These are phyloP conservation scores for Diplazon laetatorius DNA, from an alignment of 2,888 invertebrate genomes.

Conservation along the genomic window DNA sequence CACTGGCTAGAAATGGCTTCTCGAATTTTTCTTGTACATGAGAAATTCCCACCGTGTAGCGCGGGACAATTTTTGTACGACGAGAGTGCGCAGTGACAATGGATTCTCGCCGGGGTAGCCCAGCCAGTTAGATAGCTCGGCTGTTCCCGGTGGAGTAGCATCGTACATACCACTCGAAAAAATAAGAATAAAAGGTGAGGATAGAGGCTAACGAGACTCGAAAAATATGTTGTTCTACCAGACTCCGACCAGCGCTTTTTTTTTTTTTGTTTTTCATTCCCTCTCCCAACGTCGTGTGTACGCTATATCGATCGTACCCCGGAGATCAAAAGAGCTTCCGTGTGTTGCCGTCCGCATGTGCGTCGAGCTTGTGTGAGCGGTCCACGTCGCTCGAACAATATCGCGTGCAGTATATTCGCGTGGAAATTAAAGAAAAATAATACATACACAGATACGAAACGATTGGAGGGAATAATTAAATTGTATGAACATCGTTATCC, in stretches of 20 bases:
- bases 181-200: constrained; percentile 62
- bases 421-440: not conserved
- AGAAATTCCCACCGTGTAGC: constrained; percentile 26
- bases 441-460: not conserved
- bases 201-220: constrained; percentile 62
- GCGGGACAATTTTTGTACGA: constrained; percentile 5
- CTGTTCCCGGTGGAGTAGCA: constrained; percentile 51
- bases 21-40: constrained; percentile 9
- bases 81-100: constrained; percentile 54
- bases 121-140: constrained; percentile 20
- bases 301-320: constrained; percentile 12
- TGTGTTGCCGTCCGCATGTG: constrained; percentile 10
- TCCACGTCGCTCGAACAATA: not conserved
- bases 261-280: not conserved
- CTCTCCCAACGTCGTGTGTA: constrained; percentile 14
- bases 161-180: constrained; percentile 59
- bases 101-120: constrained; percentile 45
- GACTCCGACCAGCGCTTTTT: constrained; percentile 21
- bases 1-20: not conserved
- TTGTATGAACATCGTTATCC: not conserved
- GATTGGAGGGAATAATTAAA: constrained; percentile 1
- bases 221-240: constrained; percentile 36
- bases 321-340: constrained; percentile 46
- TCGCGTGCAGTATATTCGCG: constrained; percentile 12
- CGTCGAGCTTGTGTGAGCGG: constrained; percentile 6